phyloP scores from a whole-genome alignment of 2,113 vertebrate species.

The Parotia lawesii region DNA sequence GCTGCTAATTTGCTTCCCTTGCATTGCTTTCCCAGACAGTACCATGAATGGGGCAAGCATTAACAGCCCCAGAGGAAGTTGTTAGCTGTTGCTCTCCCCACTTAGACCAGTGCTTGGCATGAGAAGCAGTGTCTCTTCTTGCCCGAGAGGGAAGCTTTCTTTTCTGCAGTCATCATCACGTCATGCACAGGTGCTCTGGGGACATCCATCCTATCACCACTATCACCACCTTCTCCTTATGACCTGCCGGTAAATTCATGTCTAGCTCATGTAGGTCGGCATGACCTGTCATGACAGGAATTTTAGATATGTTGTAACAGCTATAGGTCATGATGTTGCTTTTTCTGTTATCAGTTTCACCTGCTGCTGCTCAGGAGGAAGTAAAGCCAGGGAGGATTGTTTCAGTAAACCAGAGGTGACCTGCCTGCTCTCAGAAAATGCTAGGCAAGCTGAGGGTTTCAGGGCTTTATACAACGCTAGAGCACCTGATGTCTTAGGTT shows the following conservation, averaged over 20 bases:
- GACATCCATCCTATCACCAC: background rate
- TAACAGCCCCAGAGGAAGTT: background rate
- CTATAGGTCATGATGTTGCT: background rate
- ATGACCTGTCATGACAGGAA: background rate
- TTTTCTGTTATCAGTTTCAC: background rate
- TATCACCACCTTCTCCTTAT: background rate
- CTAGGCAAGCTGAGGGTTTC: background rate
- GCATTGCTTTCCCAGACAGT: background rate
- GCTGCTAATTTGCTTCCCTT: background rate
- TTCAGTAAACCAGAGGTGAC: background rate
- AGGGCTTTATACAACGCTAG: background rate
- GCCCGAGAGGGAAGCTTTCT: background rate
- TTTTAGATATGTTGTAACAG: background rate
- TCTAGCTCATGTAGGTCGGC: background rate
- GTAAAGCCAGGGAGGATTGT: background rate
- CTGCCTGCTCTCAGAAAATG: background rate
- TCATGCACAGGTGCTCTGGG: background rate
- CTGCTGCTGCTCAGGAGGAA: background rate
- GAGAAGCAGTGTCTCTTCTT: background rate
- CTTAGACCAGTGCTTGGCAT: background rate
- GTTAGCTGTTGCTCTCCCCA: background rate
- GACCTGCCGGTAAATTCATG: background rate
- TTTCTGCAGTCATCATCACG: fast-evolving
- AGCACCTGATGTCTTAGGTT: background rate
- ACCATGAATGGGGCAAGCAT: background rate